Percentiles rank a stretch among this genome's conserved stretches.
phyloP scores from a whole-genome alignment of 2,888 invertebrate species.

The Lasioglossum malachurum region DNA sequence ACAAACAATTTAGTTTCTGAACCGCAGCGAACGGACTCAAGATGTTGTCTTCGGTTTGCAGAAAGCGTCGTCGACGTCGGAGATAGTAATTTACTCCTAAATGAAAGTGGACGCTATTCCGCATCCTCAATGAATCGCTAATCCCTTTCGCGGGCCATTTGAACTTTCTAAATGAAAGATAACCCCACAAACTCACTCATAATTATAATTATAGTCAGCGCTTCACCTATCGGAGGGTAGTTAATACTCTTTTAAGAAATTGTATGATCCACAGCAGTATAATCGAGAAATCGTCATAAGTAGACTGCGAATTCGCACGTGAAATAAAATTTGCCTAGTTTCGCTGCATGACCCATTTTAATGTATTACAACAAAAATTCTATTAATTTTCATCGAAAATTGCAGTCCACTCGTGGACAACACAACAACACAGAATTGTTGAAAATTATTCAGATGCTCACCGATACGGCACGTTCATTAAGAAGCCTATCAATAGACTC shows the following conservation, averaged over 20 bases:
- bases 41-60: background rate
- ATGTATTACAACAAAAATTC: background rate
- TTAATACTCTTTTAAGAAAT: background rate
- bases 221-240: background rate
- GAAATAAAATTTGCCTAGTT: too few species aligned
- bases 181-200: background rate
- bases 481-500: background rate
- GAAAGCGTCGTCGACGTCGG: slow-evolving; percentile 10
- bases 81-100: slow-evolving; percentile 44
- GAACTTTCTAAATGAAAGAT: slow-evolving; percentile 16
- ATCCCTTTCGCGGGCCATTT: slow-evolving; percentile 46
- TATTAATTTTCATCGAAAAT: background rate
- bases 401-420: background rate
- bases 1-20: background rate
- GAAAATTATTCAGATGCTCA: background rate
- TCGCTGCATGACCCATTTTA: background rate
- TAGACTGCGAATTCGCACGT: background rate
- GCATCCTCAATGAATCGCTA: slow-evolving; percentile 43
- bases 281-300: background rate
- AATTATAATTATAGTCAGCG: slow-evolving; percentile 13
- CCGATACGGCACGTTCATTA: background rate
- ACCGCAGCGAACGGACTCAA: background rate
- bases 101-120: slow-evolving; percentile 39
- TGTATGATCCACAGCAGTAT: background rate
- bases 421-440: background rate